Conservation (phyloP, 2,888 invertebrate species). For the Andrena dorsata region DNA sequence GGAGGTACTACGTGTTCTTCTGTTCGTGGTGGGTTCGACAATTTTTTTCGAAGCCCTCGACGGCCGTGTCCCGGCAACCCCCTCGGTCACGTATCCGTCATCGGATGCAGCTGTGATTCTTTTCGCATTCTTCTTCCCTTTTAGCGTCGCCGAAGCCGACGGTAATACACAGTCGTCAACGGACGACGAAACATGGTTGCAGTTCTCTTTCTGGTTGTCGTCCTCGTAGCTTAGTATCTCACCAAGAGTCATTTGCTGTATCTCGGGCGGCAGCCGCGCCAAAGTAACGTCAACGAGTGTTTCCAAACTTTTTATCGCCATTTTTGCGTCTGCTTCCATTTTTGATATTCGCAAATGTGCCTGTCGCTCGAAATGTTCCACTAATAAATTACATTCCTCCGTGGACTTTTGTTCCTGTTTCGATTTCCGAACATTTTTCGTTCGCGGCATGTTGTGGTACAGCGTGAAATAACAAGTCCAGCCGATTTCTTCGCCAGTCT, state of each 20-base stretch:
- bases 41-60: constrained; percentile 51
- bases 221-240: constrained; percentile 61
- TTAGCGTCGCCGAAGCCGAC: constrained; percentile 4
- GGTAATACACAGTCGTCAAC: constrained; percentile 28
- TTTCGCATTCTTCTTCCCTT: constrained; percentile 47
- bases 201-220: constrained; percentile 64
- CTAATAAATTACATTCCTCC: constrained; percentile 70
- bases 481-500: background rate
- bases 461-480: background rate
- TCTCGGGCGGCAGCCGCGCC: constrained; percentile 70
- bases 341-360: constrained; percentile 66
- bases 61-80: constrained; percentile 52
- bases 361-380: constrained; percentile 76
- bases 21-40: constrained; percentile 7
- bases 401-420: constrained; percentile 50
- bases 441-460: constrained; percentile 77
- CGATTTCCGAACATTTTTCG: constrained; percentile 74
- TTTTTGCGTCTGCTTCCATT: constrained; percentile 70
- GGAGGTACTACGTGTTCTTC: constrained; percentile 66
- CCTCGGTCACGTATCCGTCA: constrained; percentile 81
- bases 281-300: constrained; percentile 65
- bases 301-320: constrained; percentile 65
- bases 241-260: constrained; percentile 73
- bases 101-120: constrained; percentile 77
- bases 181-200: constrained; percentile 56